These are phyloP conservation scores for Diploscapter pachys DNA, from an alignment of 1,140 invertebrate species.

Conservation along the genomic window DNA sequence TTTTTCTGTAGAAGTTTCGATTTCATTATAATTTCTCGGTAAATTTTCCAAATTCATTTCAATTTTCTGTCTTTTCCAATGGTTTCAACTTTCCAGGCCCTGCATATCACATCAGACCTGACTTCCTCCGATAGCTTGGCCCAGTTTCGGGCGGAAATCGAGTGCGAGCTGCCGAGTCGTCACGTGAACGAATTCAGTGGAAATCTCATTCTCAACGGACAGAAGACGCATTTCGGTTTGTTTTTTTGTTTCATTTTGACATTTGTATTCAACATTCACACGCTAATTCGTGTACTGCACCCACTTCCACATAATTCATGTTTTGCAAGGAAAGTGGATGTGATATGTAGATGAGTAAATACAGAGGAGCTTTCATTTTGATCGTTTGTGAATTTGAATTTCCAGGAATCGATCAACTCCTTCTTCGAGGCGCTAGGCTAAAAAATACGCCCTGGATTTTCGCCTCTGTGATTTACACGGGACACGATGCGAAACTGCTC, in stretches of 20 bases:
- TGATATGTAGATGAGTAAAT: no score
- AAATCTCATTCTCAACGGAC: slow-evolving; percentile 75
- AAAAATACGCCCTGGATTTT: slow-evolving; percentile 91
- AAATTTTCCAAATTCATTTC: no score
- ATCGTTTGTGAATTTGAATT: slow-evolving; percentile 62
- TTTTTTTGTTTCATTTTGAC: background rate
- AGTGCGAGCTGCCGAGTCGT: slow-evolving; percentile 92
- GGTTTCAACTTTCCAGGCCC: slow-evolving; percentile 41
- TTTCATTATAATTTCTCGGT: no score
- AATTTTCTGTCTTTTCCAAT: no score
- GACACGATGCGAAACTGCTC: slow-evolving; percentile 55
- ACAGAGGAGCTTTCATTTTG: no score
- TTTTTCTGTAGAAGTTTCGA: no score
- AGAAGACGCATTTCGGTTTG: slow-evolving; percentile 60
- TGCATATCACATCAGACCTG: slow-evolving; percentile 73
- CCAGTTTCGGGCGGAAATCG: slow-evolving; percentile 74
- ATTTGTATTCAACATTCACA: no score
- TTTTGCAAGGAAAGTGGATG: no score
- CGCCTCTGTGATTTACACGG: slow-evolving; percentile 63
- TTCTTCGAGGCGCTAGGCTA: slow-evolving; percentile 87
- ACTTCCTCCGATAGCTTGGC: slow-evolving; percentile 72
- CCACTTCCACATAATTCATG: no score
- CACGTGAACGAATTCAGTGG: slow-evolving; percentile 96
- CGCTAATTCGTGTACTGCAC: no score
- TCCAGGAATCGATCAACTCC: slow-evolving; percentile 85